Evolutionary conservation across 2,113 vertebrate genomes (phyloP).

Genomic region (Gracilinanus agilis): DNA sequence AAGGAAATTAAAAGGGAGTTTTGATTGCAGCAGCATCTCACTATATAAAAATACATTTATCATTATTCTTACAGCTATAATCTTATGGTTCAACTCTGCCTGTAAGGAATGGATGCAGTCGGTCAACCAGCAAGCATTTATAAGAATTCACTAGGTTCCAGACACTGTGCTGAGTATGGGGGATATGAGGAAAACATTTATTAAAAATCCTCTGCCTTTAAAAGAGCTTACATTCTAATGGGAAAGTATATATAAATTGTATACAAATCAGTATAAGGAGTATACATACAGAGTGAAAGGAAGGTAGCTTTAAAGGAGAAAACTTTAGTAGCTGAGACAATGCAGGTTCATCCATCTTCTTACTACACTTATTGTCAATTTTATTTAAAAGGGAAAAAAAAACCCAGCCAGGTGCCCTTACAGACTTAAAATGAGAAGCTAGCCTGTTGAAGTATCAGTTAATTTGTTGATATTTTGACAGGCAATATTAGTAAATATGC

Average conservation of each 20-base stretch:
- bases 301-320: not conserved
- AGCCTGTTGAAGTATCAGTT: constrained; percentile 24
- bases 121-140: not conserved
- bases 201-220: not conserved
- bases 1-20: not conserved
- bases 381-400: not conserved
- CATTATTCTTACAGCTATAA: not conserved
- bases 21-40: not conserved
- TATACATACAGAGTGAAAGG: not conserved
- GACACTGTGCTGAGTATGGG: not conserved
- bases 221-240: not conserved
- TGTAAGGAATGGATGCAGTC: not conserved
- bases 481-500: constrained; percentile 62
- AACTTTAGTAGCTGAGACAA: not conserved
- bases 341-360: not conserved
- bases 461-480: constrained; percentile 26
- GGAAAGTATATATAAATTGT: not conserved
- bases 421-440: not conserved
- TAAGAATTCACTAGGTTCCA: not conserved
- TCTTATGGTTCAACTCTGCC: not conserved
- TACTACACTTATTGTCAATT: not conserved
- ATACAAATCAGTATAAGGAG: not conserved
- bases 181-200: not conserved
- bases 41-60: not conserved
- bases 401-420: not conserved